Percentiles rank a stretch among this genome's conserved stretches.
phyloP scores from a whole-genome alignment of 1,140 invertebrate genomes.

The Ostrea denselamellosa region DNA sequence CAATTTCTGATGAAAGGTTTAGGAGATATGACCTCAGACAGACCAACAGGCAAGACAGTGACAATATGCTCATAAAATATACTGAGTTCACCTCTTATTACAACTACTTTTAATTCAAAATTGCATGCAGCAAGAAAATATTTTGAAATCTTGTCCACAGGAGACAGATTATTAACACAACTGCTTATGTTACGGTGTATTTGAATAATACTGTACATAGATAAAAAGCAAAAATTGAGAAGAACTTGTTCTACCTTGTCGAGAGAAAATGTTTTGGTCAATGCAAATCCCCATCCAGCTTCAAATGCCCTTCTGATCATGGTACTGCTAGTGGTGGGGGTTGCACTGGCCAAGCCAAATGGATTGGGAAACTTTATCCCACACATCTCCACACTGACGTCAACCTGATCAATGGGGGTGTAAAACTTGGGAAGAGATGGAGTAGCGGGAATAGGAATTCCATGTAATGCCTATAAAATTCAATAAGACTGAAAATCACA shows the following conservation, averaged over 20 bases:
- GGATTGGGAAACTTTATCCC: slow-evolving; percentile 97
- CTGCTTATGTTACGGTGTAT: too few relatives aligned
- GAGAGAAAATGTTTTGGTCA: slow-evolving; percentile 97
- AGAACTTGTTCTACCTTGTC: slow-evolving; percentile 87
- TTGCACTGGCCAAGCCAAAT: slow-evolving; percentile 97
- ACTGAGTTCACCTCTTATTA: too few relatives aligned
- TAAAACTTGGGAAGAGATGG: slow-evolving; percentile 94
- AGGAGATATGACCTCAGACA: too few relatives aligned
- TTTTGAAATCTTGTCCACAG: too few relatives aligned
- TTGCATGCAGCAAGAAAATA: too few relatives aligned
- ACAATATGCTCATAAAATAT: too few relatives aligned
- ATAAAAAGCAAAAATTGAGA: neutral
- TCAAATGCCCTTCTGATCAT: slow-evolving; percentile 98
- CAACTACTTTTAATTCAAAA: too few relatives aligned
- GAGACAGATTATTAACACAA: too few relatives aligned
- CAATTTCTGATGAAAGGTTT: too few relatives aligned
- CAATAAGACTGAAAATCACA: neutral
- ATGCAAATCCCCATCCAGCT: slow-evolving; percentile 96
- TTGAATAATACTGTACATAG: neutral
- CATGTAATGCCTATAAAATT: slow-evolving; percentile 81
- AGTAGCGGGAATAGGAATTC: slow-evolving; percentile 82
- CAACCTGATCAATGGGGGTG: slow-evolving; percentile 94
- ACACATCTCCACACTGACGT: slow-evolving; percentile 94
- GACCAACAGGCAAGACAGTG: too few relatives aligned
- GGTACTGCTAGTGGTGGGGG: slow-evolving; percentile 94